These are phyloP conservation scores for Syngnathus scovelli DNA, from an alignment of 2,113 vertebrate genomes.

Conservation along the genomic window DNA sequence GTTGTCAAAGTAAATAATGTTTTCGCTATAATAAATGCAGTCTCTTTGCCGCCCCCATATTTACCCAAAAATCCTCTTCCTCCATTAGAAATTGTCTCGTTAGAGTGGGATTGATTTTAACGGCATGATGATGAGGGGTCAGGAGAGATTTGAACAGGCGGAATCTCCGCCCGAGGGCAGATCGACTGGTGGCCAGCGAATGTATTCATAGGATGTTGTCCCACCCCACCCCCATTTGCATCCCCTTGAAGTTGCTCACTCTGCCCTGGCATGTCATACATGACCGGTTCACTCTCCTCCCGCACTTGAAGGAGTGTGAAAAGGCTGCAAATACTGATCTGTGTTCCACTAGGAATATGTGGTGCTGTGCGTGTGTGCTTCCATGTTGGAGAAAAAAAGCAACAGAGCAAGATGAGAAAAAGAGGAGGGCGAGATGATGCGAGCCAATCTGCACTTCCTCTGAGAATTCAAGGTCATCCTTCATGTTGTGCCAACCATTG, in stretches of 20 bases:
- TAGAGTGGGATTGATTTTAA: constrained; percentile 55
- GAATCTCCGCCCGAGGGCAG: constrained; percentile 72
- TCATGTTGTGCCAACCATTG: constrained; percentile 72
- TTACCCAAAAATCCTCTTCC: constrained; percentile 8
- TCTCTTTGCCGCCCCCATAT: not conserved
- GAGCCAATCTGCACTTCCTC: constrained; percentile 64
- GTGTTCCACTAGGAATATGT: constrained; percentile 15
- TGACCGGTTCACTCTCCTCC: constrained; percentile 57
- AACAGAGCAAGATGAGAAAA: constrained; percentile 16
- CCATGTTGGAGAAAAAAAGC: constrained; percentile 20
- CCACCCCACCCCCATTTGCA: constrained; percentile 58
- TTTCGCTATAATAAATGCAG: not conserved
- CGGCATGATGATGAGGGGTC: constrained; percentile 64
- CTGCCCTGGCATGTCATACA: constrained; percentile 65
- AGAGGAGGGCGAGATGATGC: constrained; percentile 35
- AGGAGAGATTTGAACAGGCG: constrained; percentile 67
- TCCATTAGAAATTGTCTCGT: constrained; percentile 25
- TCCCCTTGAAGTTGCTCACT: constrained; percentile 74
- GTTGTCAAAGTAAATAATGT: not conserved
- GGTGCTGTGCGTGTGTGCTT: not conserved
- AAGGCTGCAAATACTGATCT: constrained; percentile 11
- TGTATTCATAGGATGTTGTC: constrained; percentile 72
- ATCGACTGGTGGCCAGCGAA: constrained; percentile 73
- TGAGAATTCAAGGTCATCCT: constrained; percentile 71
- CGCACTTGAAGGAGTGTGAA: constrained; percentile 32